phyloP scores from a whole-genome alignment of 2,113 vertebrate genomes.

The Eolophus roseicapilla region DNA sequence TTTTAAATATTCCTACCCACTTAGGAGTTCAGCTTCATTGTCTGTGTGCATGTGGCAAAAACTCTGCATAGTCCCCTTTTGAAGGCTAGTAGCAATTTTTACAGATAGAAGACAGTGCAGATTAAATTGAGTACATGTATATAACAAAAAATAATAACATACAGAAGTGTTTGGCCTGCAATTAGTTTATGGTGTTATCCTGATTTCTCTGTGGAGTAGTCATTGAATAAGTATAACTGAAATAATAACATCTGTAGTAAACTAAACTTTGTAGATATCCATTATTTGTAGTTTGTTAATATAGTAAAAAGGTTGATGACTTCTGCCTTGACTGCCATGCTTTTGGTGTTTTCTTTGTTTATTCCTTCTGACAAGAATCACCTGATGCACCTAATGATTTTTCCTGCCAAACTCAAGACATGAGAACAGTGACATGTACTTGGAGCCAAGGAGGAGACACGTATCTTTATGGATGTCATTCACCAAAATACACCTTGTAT shows the following conservation, averaged over 20 bases:
- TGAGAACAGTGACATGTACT: conserved; percentile 65
- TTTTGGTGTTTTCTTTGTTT: neutral
- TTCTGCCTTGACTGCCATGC: neutral
- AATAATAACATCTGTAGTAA: neutral
- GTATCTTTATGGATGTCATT: neutral
- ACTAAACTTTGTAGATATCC: neutral
- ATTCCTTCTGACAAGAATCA: conserved; percentile 41
- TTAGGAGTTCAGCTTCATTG: neutral
- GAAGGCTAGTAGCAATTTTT: neutral
- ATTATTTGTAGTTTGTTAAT: neutral
- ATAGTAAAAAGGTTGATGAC: neutral
- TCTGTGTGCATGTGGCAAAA: neutral
- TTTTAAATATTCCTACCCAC: neutral
- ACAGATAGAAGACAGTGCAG: neutral
- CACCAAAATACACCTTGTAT: conserved; percentile 40
- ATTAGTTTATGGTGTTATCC: neutral
- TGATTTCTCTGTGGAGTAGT: neutral
- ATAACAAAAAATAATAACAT: neutral
- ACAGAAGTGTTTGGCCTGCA: neutral
- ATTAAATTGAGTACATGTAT: neutral
- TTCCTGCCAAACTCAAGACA: conserved; percentile 74
- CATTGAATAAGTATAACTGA: neutral
- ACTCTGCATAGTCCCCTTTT: neutral
- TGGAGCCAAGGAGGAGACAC: conserved; percentile 63
- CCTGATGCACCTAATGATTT: conserved; percentile 70